phyloP scores from a whole-genome alignment of 2,888 invertebrate genomes.

The Nebria salina region DNA sequence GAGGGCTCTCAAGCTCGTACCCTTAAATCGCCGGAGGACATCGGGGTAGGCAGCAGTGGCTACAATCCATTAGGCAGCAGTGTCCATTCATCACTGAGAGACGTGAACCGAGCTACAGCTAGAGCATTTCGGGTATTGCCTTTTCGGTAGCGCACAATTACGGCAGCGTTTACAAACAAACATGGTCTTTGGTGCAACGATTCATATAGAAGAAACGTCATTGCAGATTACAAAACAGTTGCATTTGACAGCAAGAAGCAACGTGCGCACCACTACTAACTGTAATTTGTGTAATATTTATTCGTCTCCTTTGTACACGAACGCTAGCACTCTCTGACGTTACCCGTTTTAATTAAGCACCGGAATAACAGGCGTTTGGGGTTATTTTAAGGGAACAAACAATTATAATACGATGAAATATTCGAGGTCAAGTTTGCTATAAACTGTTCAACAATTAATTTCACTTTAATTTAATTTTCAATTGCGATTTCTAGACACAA shows the following conservation, averaged over 20 bases:
- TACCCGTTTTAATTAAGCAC: neutral
- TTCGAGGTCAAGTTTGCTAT: neutral
- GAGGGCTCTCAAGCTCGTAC: neutral
- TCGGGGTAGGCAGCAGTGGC: neutral
- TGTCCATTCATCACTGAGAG: neutral
- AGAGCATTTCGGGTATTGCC: neutral
- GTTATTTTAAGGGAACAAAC: neutral
- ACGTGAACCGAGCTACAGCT: neutral
- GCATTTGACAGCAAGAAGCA: constrained; percentile 37
- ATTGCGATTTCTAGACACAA: neutral
- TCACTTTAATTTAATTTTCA: neutral
- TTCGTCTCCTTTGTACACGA: neutral
- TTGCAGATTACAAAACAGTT: constrained; percentile 41
- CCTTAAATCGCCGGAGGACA: neutral
- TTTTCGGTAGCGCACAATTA: neutral
- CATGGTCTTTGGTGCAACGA: neutral
- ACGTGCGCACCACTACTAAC: neutral
- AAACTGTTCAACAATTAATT: neutral
- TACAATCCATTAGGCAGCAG: neutral
- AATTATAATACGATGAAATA: neutral
- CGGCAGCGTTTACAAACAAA: neutral
- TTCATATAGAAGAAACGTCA: constrained; percentile 27
- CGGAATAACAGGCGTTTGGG: neutral
- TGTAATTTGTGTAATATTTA: neutral
- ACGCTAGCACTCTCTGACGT: neutral